These are phyloP conservation scores for Aplysia californica DNA, from an alignment of 1,140 invertebrate genomes.

Conservation along the genomic window DNA sequence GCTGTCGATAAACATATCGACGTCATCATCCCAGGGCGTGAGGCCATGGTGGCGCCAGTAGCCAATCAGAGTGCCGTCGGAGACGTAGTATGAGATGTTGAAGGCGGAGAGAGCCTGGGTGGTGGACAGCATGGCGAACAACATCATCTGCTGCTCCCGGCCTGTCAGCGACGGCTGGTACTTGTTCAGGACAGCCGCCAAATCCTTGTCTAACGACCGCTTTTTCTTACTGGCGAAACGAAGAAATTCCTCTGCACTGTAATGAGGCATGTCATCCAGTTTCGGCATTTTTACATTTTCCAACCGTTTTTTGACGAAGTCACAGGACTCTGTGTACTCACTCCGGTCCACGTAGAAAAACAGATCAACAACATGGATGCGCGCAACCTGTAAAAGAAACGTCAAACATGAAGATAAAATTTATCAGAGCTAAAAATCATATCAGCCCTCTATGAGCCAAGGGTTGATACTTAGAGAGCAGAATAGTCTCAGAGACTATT, in stretches of 20 bases:
- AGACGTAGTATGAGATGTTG: conserved; percentile 41
- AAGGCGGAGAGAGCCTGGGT: conserved; percentile 30
- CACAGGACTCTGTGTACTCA: conserved; percentile 5
- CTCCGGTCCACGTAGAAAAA: conserved; percentile 16
- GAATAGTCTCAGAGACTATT: neutral
- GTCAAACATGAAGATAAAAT: neutral
- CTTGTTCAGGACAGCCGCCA: neutral
- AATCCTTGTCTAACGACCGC: neutral
- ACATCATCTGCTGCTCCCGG: conserved; percentile 20
- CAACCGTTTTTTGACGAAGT: neutral
- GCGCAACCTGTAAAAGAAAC: neutral
- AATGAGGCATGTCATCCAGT: conserved; percentile 12
- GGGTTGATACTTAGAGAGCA: neutral
- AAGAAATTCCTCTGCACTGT: neutral
- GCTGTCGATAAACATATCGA: conserved; percentile 39
- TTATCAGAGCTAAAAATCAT: neutral
- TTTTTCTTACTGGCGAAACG: neutral
- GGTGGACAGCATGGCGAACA: conserved; percentile 20
- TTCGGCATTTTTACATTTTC: conserved; percentile 10
- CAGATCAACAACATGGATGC: conserved; percentile 10
- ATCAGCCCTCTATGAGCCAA: neutral
- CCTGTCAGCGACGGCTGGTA: conserved; percentile 25
- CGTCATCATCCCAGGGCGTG: conserved; percentile 53
- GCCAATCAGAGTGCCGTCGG: conserved; percentile 44
- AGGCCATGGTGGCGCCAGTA: conserved; percentile 46